These are phyloP conservation scores for Priocnemis perturbator DNA, from an alignment of 2,888 invertebrate species.

Conservation along the genomic window DNA sequence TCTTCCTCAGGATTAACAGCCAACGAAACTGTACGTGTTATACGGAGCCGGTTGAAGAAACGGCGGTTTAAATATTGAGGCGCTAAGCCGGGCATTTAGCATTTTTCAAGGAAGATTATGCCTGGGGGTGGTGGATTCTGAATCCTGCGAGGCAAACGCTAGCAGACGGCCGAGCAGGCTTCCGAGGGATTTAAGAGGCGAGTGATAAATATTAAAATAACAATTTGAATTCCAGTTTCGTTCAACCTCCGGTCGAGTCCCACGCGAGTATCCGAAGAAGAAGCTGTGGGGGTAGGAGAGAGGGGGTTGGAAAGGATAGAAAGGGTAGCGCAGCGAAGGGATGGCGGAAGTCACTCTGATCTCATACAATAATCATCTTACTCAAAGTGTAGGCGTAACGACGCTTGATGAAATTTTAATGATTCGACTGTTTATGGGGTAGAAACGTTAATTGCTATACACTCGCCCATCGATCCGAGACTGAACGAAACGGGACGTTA, in stretches of 20 bases:
- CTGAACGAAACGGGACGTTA: too few species aligned
- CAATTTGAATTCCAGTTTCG: constrained; percentile 67
- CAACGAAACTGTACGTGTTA: constrained; percentile 23
- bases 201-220: constrained; percentile 68
- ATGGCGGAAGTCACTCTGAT: constrained; percentile 35
- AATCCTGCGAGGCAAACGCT: constrained; percentile 22
- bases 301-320: constrained; percentile 22
- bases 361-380: constrained; percentile 62
- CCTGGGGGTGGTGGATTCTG: constrained; percentile 29
- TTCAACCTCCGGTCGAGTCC: constrained; percentile 45
- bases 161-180: constrained; percentile 21
- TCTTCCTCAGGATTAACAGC: constrained; percentile 31
- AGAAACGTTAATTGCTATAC: too few species aligned
- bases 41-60: constrained; percentile 15
- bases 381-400: constrained; percentile 15
- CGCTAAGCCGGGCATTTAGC: constrained; percentile 49
- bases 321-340: constrained; percentile 6
- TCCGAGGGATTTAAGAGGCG: constrained; percentile 52
- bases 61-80: constrained; percentile 47
- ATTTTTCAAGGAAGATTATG: constrained; percentile 51
- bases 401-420: too few species aligned
- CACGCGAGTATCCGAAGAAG: constrained; percentile 16
- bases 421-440: too few species aligned
- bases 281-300: neutral
- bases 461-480: too few species aligned